phyloP scores from a whole-genome alignment of 2,797 vertebrate genomes.

The Amphiprion clarkii region DNA sequence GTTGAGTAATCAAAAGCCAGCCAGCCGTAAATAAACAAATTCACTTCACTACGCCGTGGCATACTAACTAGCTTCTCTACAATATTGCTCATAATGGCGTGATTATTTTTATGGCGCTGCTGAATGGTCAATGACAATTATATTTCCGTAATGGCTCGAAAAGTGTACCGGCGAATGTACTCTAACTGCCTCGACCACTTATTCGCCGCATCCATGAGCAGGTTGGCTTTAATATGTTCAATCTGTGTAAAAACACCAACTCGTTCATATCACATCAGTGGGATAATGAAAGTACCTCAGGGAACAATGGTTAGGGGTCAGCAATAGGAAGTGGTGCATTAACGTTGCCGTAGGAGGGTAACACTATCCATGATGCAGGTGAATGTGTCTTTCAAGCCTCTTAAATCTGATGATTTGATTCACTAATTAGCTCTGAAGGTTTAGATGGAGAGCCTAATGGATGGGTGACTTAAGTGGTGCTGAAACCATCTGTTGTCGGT shows the following conservation, averaged over 20 bases:
- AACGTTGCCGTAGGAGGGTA: constrained; percentile 51
- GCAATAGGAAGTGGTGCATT: constrained; percentile 61
- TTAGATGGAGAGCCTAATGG: constrained; percentile 78
- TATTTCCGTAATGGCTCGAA: constrained; percentile 73
- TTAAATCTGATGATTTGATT: constrained; percentile 89
- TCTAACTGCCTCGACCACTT: constrained; percentile 69
- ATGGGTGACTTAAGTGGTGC: constrained; percentile 78
- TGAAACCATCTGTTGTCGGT: constrained; percentile 89
- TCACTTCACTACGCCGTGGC: constrained; percentile 53
- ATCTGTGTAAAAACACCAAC: constrained; percentile 65
- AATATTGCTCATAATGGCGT: constrained; percentile 67
- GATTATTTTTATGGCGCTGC: constrained; percentile 70
- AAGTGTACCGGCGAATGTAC: constrained; percentile 66
- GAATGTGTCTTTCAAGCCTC: constrained; percentile 85
- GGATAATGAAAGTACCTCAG: constrained; percentile 62
- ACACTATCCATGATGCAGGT: constrained; percentile 70
- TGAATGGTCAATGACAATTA: constrained; percentile 68
- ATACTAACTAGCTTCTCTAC: constrained; percentile 73
- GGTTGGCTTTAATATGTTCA: constrained; percentile 65
- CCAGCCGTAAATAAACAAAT: constrained; percentile 80
- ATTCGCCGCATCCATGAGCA: constrained; percentile 45
- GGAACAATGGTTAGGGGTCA: constrained; percentile 62
- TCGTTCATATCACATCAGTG: constrained; percentile 42
- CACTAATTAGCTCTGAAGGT: constrained; percentile 90
- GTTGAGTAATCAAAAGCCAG: constrained; percentile 80